Percentiles rank a stretch among this genome's conserved stretches.
These are phyloP conservation scores for Porites lutea DNA, from an alignment of 64 coral and sea anemone species.

Conservation along the genomic window DNA sequence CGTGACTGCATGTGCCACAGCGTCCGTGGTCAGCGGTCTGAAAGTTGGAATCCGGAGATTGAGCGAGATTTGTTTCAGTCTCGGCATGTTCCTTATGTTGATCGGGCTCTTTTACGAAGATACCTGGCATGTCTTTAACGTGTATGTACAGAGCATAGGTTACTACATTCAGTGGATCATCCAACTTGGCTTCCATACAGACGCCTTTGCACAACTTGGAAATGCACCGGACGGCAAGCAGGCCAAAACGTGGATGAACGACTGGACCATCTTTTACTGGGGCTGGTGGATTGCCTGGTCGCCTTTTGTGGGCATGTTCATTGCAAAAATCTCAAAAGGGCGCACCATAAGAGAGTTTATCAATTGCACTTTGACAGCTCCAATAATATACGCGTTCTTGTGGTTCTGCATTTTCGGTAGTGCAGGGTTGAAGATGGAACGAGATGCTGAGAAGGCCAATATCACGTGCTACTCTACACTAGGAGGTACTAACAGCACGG, in stretches of 20 bases:
- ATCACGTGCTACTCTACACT: constrained; percentile 14
- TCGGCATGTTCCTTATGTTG: constrained; percentile 62
- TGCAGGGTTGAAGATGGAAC: constrained; percentile 62
- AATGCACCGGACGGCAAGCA: constrained; percentile 60
- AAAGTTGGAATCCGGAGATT: constrained; percentile 67
- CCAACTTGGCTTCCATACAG: constrained; percentile 76
- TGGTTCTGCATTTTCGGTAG: constrained; percentile 74
- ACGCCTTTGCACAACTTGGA: constrained; percentile 73
- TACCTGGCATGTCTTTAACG: constrained; percentile 60
- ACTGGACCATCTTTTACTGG: constrained; percentile 82
- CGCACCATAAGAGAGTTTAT: constrained; percentile 68
- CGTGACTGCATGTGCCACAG: constrained; percentile 47
- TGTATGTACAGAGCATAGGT: constrained; percentile 59
- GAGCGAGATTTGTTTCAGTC: constrained; percentile 62
- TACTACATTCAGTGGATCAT: constrained; percentile 67
- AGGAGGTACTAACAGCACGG: background rate
- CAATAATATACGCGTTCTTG: constrained; percentile 51
- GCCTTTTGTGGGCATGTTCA: constrained; percentile 64
- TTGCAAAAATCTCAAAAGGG: constrained; percentile 69
- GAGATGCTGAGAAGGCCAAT: constrained; percentile 24
- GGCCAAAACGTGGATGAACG: constrained; percentile 54
- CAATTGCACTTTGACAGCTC: constrained; percentile 55
- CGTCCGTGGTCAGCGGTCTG: constrained; percentile 61
- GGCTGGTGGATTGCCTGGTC: constrained; percentile 82
- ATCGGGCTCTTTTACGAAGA: constrained; percentile 46